A percentile compares a stretch with the other conserved stretches of the same genome.
These are phyloP conservation scores for Acropora tenuis DNA, from an alignment of 64 coral and sea anemone species.

Conservation along the genomic window DNA sequence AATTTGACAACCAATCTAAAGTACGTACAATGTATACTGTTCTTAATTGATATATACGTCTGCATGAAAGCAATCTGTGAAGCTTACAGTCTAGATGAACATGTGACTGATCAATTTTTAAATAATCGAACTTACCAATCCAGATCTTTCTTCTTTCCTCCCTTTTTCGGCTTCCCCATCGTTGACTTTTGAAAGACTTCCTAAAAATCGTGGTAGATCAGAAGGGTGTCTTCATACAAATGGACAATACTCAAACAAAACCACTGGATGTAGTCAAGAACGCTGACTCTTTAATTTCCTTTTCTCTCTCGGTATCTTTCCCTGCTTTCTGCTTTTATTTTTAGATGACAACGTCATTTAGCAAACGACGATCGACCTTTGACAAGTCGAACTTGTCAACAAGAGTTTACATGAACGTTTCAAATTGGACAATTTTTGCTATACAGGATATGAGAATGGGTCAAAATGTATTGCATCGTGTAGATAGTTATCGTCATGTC, in stretches of 20 bases:
- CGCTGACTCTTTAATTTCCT: not conserved
- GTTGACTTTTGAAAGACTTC: not conserved
- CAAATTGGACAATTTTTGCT: not conserved
- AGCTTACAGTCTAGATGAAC: not conserved
- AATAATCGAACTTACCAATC: slow-evolving; percentile 1
- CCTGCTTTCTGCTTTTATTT: not conserved
- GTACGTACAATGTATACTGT: no score
- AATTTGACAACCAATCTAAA: no score
- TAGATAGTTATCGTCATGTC: slow-evolving; percentile 4
- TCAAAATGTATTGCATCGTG: slow-evolving; percentile 9
- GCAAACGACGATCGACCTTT: not conserved
- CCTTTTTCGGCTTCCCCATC: slow-evolving; percentile 50
- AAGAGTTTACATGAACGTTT: not conserved
- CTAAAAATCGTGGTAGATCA: not conserved
- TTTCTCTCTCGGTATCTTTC: slow-evolving; percentile 13
- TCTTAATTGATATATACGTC: no score
- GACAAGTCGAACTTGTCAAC: not conserved
- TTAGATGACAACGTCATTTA: slow-evolving; percentile 18
- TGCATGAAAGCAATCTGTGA: not conserved
- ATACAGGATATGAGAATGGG: not conserved
- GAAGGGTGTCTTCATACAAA: not conserved
- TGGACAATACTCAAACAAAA: not conserved
- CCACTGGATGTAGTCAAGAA: not conserved
- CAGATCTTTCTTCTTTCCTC: slow-evolving; percentile 20
- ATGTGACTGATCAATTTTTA: not conserved